These are phyloP conservation scores for Neodiprion virginianus DNA, from an alignment of 1,140 invertebrate species.

Conservation along the genomic window DNA sequence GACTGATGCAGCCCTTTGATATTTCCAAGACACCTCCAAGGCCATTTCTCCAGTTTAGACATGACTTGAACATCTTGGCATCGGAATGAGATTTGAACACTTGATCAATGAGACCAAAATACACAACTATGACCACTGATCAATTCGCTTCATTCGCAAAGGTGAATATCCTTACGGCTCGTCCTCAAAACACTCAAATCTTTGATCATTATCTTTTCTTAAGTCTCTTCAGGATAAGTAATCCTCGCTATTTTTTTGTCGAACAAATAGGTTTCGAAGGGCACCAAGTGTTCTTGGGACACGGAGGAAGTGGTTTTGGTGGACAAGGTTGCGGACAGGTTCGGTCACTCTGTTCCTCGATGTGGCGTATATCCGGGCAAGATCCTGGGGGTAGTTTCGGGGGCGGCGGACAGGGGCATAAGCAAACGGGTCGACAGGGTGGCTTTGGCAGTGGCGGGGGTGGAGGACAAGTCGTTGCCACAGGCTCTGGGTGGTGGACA, in stretches of 20 bases:
- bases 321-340: constrained; percentile 26
- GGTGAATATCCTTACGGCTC: too few relatives aligned
- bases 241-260: neutral
- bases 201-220: too few relatives aligned
- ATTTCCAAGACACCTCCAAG: too few relatives aligned
- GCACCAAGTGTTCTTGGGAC: neutral
- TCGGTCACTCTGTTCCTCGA: neutral
- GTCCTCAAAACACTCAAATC: too few relatives aligned
- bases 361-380: constrained; percentile 36
- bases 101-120: too few relatives aligned
- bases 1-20: too few relatives aligned
- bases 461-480: constrained; percentile 23
- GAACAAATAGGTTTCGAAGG: neutral
- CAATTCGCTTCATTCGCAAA: too few relatives aligned
- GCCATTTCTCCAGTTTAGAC: too few relatives aligned
- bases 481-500: constrained; percentile 7
- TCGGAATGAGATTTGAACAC: too few relatives aligned
- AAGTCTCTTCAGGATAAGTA: too few relatives aligned
- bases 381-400: constrained; percentile 42
- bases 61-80: too few relatives aligned
- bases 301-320: constrained; percentile 16
- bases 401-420: constrained; percentile 44
- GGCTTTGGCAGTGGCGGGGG: constrained; percentile 39
- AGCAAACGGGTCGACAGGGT: constrained; percentile 32
- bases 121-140: too few relatives aligned